phyloP scores from a whole-genome alignment of 23 tunicate genomes.

The Ascidia mentula region DNA sequence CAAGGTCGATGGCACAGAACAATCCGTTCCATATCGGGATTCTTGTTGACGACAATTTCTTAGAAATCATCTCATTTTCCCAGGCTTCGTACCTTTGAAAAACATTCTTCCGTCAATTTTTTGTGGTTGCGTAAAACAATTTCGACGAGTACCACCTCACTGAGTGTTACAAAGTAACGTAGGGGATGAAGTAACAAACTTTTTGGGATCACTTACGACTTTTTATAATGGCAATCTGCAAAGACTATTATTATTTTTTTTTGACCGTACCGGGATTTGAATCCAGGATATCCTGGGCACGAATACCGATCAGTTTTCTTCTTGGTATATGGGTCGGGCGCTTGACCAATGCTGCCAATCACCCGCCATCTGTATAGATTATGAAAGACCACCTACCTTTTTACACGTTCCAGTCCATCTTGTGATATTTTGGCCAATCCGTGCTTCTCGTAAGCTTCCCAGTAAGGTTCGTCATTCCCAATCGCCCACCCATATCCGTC shows the following conservation, averaged over 20 bases:
- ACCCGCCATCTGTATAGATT: too few relatives aligned
- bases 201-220: too few relatives aligned
- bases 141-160: background rate
- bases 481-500: constrained; percentile 86
- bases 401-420: constrained; percentile 61
- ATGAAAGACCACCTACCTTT: constrained; percentile 27
- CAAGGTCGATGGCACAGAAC: constrained; percentile 31
- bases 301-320: too few relatives aligned
- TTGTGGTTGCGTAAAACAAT: background rate
- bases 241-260: too few relatives aligned
- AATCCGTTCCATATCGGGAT: constrained; percentile 20
- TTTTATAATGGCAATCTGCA: too few relatives aligned
- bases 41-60: background rate
- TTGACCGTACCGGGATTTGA: too few relatives aligned
- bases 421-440: constrained; percentile 43
- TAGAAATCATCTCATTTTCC: constrained; percentile 13
- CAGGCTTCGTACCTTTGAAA: constrained; percentile 35
- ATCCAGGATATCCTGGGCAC: too few relatives aligned
- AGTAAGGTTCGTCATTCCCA: constrained; percentile 65
- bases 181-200: too few relatives aligned
- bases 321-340: too few relatives aligned
- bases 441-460: constrained; percentile 68
- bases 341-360: too few relatives aligned
- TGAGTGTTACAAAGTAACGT: too few relatives aligned
- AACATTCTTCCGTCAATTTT: background rate